Conservation (phyloP, 1,140 invertebrate genomes). For the Aphidius ervi region DNA sequence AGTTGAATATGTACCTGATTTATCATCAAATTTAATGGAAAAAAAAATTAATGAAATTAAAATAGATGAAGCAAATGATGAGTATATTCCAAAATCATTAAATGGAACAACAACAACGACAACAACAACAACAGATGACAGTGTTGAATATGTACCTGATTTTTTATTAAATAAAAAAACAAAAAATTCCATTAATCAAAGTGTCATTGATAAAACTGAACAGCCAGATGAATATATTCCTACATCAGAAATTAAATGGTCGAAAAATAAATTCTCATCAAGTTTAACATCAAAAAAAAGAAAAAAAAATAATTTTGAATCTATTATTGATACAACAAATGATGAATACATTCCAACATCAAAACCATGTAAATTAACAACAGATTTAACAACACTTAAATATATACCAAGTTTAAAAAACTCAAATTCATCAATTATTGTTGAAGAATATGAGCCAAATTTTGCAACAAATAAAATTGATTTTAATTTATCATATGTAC, state of each 20-base stretch:
- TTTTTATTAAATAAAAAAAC: too few relatives aligned
- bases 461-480: slow-evolving; percentile 35
- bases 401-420: too few relatives aligned
- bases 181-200: background rate
- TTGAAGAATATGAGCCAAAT: slow-evolving; percentile 38
- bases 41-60: too few relatives aligned
- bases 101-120: background rate
- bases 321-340: too few relatives aligned
- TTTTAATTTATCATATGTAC: slow-evolving; percentile 37
- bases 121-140: background rate
- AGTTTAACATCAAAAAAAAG: too few relatives aligned
- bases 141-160: background rate
- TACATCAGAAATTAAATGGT: background rate
- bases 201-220: too few relatives aligned
- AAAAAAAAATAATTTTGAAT: too few relatives aligned
- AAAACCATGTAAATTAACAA: too few relatives aligned
- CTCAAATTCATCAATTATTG: slow-evolving; percentile 8
- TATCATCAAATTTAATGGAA: too few relatives aligned
- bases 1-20: too few relatives aligned
- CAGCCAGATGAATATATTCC: background rate
- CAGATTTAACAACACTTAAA: too few relatives aligned
- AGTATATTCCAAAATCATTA: slow-evolving; percentile 29
- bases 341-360: too few relatives aligned
- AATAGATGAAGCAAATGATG: slow-evolving; percentile 11
- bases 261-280: background rate